Conservation (phyloP, 2,113 vertebrate species). For the Nothobranchius furzeri region DNA sequence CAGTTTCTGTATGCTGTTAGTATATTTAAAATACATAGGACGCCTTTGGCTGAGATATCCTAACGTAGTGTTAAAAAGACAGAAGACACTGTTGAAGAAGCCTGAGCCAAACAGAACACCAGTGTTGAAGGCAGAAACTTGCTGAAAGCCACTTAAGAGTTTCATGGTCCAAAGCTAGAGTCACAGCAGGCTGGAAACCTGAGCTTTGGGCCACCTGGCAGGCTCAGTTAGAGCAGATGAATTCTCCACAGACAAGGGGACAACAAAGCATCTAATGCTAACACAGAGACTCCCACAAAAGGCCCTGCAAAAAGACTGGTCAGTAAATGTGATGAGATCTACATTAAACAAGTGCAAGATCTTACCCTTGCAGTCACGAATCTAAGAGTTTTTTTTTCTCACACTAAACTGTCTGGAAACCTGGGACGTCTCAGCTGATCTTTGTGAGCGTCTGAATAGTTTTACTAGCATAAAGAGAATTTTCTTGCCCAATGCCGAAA, state of each 20-base stretch:
- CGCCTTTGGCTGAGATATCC: background rate
- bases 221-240: background rate
- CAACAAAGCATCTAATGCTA: background rate
- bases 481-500: too few species aligned
- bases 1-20: too few species aligned
- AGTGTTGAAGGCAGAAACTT: background rate
- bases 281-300: background rate
- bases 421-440: background rate
- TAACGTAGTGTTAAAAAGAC: background rate
- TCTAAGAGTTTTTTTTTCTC: background rate
- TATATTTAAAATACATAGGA: background rate
- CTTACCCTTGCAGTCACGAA: background rate
- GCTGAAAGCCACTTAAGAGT: background rate
- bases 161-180: background rate
- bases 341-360: background rate
- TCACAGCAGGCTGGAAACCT: conserved; percentile 7
- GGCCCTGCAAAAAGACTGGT: background rate
- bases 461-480: background rate
- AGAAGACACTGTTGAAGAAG: background rate
- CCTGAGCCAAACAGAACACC: background rate
- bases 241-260: background rate
- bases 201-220: background rate
- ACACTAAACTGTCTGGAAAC: too few species aligned
- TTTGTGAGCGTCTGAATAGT: background rate
- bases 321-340: background rate